phyloP scores from a whole-genome alignment of 2,888 invertebrate genomes.

The Lacanobia oleracea region DNA sequence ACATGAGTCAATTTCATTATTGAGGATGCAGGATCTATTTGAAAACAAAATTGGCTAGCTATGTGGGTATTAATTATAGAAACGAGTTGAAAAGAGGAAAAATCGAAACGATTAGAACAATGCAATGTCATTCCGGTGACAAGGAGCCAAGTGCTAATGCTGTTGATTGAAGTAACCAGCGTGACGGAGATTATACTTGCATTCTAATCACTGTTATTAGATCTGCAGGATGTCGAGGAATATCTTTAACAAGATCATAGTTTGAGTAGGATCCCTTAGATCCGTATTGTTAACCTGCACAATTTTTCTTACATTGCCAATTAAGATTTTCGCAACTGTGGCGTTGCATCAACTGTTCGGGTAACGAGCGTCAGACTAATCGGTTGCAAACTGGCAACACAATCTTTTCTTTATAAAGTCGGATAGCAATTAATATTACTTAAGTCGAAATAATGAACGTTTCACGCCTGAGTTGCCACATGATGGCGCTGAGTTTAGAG shows the following conservation, averaged over 20 bases:
- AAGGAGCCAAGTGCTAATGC: slow-evolving; percentile 18
- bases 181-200: slow-evolving; percentile 16
- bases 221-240: slow-evolving; percentile 6
- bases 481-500: slow-evolving; percentile 59
- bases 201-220: slow-evolving; percentile 15
- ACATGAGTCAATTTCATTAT: slow-evolving; percentile 48
- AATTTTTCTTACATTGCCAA: slow-evolving; percentile 71
- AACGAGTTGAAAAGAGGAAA: slow-evolving; percentile 32
- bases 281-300: slow-evolving; percentile 1
- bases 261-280: slow-evolving; percentile 15
- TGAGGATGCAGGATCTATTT: slow-evolving; percentile 59
- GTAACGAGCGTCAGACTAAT: slow-evolving; percentile 80
- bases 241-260: slow-evolving; percentile 24
- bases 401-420: slow-evolving; percentile 82
- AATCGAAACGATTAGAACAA: slow-evolving; percentile 42
- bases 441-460: slow-evolving; percentile 82
- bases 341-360: slow-evolving; percentile 74
- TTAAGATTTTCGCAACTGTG: slow-evolving; percentile 80
- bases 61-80: slow-evolving; percentile 4
- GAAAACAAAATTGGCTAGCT: slow-evolving; percentile 28
- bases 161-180: slow-evolving; percentile 14
- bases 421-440: slow-evolving; percentile 87
- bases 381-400: slow-evolving; percentile 78
- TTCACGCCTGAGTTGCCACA: slow-evolving; percentile 80
- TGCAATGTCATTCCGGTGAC: slow-evolving; percentile 54